phyloP scores from a whole-genome alignment of 1,140 invertebrate species.

The Cephus cinctus region DNA sequence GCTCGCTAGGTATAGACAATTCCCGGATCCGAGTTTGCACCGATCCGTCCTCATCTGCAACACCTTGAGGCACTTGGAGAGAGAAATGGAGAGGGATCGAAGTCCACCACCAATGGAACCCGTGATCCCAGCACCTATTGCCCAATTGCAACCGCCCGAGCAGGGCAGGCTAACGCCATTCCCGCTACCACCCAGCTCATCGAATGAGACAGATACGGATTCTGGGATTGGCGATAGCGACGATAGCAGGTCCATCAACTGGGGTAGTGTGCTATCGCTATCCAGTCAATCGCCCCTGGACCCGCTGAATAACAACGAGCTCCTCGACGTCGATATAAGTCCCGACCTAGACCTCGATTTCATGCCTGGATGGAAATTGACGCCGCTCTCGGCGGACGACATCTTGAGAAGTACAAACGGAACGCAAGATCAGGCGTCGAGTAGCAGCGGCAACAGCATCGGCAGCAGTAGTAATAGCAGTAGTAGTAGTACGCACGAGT shows the following conservation, averaged over 20 bases:
- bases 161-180: constrained; percentile 66
- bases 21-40: constrained; percentile 85
- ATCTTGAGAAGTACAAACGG: constrained; percentile 58
- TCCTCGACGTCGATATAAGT: constrained; percentile 62
- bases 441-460: constrained; percentile 32
- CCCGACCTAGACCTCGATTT: constrained; percentile 60
- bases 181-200: constrained; percentile 54
- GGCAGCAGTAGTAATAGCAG: constrained; percentile 24
- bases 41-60: constrained; percentile 94
- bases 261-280: constrained; percentile 85
- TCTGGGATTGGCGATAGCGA: constrained; percentile 79
- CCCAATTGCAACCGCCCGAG: constrained; percentile 52
- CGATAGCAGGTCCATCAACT: constrained; percentile 76
- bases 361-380: constrained; percentile 65
- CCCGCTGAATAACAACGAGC: constrained; percentile 76
- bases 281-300: constrained; percentile 81
- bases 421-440: neutral
- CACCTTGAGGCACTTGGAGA: constrained; percentile 85
- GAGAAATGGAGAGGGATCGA: constrained; percentile 81
- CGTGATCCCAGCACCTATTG: constrained; percentile 44
- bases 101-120: constrained; percentile 52
- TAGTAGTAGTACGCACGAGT: constrained; percentile 49
- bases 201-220: constrained; percentile 64
- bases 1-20: constrained; percentile 82
- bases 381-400: constrained; percentile 68